phyloP scores from a whole-genome alignment of 2,797 vertebrate species.

The Notolepis coatsorum region DNA sequence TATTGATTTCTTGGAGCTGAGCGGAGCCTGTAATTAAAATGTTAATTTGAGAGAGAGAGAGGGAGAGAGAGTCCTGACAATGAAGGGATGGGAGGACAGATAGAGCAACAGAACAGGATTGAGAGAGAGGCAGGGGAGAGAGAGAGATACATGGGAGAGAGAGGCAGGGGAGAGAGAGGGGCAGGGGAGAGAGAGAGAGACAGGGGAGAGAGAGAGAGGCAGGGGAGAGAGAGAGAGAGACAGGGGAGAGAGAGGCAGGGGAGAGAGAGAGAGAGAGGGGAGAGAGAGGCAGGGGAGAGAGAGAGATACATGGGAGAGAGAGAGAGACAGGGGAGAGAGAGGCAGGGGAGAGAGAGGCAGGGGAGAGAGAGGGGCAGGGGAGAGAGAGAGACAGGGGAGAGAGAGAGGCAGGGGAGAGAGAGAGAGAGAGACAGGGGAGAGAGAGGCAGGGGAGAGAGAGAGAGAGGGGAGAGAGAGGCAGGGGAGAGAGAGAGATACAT shows the following conservation, averaged over 20 bases:
- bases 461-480: too few species aligned
- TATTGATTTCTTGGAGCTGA: constrained; percentile 96
- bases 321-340: too few species aligned
- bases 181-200: constrained; percentile 57
- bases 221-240: not conserved
- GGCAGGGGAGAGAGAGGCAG: too few species aligned
- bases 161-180: constrained; percentile 5
- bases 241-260: constrained; percentile 11
- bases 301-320: too few species aligned
- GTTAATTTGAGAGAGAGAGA: constrained; percentile 99
- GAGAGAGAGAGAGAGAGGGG: not conserved
- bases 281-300: constrained; percentile 13
- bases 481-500: too few species aligned
- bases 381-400: too few species aligned
- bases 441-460: too few species aligned
- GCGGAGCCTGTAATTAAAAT: constrained; percentile 99
- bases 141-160: constrained; percentile 15
- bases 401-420: too few species aligned
- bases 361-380: too few species aligned
- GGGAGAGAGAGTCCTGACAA: constrained; percentile 98
- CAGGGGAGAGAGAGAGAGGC: constrained; percentile 21
- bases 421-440: too few species aligned
- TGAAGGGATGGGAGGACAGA: constrained; percentile 92
- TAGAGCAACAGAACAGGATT: constrained; percentile 84
- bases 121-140: constrained; percentile 23